A percentile compares a stretch with the other conserved stretches of the same genome.
Conservation (phyloP, 1,140 invertebrate species). For the Diorhabda carinulata region DNA sequence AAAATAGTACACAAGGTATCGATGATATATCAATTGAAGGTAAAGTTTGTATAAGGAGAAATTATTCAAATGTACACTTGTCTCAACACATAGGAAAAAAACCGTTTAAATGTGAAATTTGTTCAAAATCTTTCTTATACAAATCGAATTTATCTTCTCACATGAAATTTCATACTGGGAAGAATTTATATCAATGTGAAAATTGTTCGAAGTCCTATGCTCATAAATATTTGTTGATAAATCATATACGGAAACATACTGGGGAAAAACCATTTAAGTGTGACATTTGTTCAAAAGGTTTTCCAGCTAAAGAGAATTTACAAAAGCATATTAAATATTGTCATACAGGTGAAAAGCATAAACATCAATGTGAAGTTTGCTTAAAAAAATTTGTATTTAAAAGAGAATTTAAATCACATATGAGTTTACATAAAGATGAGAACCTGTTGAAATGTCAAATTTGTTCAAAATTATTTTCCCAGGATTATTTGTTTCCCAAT, state of each 20-base stretch:
- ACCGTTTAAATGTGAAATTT: too few species aligned
- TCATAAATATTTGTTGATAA: slow-evolving; percentile 52
- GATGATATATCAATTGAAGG: too few species aligned
- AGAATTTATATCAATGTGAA: slow-evolving; percentile 50
- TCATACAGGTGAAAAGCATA: slow-evolving; percentile 51
- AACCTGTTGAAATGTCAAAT: slow-evolving; percentile 66
- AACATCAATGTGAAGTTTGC: slow-evolving; percentile 51
- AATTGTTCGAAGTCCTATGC: slow-evolving; percentile 52
- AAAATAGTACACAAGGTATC: too few species aligned
- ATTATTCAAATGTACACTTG: not conserved
- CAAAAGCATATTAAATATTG: too few species aligned
- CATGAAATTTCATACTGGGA: slow-evolving; percentile 27
- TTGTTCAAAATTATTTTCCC: slow-evolving; percentile 53
- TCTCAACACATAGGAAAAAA: too few species aligned
- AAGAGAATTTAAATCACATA: slow-evolving; percentile 28
- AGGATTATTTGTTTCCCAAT: too few species aligned
- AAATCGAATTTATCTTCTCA: too few species aligned
- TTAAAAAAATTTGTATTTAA: slow-evolving; percentile 47
- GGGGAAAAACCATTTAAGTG: too few species aligned
- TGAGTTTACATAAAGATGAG: slow-evolving; percentile 62
- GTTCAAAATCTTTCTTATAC: too few species aligned
- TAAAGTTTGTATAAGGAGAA: too few species aligned
- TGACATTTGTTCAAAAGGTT: too few species aligned
- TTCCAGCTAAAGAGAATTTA: too few species aligned
- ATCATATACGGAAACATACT: slow-evolving; percentile 50